These are phyloP conservation scores for Nowickia ferox DNA, from an alignment of 2,888 invertebrate genomes.

Conservation along the genomic window DNA sequence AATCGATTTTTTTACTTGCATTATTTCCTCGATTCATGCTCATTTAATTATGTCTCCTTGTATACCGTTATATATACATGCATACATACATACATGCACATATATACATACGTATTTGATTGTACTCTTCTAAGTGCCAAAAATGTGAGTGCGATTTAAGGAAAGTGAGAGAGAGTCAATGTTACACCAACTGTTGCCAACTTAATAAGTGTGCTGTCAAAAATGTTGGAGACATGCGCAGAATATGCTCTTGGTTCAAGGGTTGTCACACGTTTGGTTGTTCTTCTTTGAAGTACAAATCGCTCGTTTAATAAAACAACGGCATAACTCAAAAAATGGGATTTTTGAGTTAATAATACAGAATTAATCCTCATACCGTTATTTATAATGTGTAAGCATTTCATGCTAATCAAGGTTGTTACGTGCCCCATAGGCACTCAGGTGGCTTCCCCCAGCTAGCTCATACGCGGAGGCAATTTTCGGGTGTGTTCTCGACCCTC, in stretches of 20 bases:
- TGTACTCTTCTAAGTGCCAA: background rate
- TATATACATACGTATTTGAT: background rate
- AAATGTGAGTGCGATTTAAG: constrained; percentile 13
- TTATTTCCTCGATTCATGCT: constrained; percentile 38
- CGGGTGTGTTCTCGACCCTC: no score
- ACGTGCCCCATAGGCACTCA: no score
- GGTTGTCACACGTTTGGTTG: background rate
- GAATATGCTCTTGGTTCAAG: background rate
- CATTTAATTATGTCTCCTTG: constrained; percentile 29
- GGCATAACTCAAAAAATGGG: no score
- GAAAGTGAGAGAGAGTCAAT: constrained; percentile 2
- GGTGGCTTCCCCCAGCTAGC: no score
- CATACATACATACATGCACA: no score
- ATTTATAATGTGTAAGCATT: no score
- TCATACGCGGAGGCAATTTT: no score
- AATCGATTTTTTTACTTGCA: constrained; percentile 46
- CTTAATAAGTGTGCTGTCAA: constrained; percentile 34
- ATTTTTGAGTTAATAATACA: no score
- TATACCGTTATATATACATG: background rate
- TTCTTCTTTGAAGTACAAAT: background rate
- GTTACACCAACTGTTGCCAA: constrained; percentile 34
- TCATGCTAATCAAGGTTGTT: no score
- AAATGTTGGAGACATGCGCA: constrained; percentile 43
- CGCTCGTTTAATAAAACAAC: no score
- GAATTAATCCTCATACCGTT: no score